Base-by-base conservation (phyloP, 2,113 vertebrate genomes). In the Corydoras sp. region DNA sequence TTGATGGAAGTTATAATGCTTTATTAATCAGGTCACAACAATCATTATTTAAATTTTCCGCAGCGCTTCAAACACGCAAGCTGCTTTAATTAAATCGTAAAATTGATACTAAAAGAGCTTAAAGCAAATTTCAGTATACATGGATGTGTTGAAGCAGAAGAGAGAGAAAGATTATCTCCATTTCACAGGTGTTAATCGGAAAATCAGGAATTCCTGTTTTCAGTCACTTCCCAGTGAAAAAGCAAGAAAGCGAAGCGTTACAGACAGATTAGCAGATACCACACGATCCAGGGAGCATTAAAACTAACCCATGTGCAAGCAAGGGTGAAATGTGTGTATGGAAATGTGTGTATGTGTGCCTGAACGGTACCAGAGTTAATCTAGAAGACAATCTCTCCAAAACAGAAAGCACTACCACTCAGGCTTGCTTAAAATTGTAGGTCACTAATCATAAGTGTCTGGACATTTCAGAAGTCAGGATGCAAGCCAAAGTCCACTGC, bases 191-290 rank as follows among this genome's bases (percentile, higher is more conserved):
- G 4, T 43, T 43, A 43, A 43, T 43, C 35, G 35, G 35, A 43
- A 43, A 75, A 74, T 79, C 78, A 75, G 79, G 84, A 88, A 89
- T 89, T 89, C 85, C 87, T 86, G 86, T 87, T 89, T 87, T 81
- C 75, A 76, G 83, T 85, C 82, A 86, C 84, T 87, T 85, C 82
- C 78, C 59, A 55, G 58, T 81, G 71, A 85, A 86, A 80, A 77
- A 76, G 71, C 35, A 73, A 66, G 59, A 70, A 84, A 84, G 71
- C 72, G 83, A 82, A 85, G 87, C 82, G 82, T 79, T 86, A 89
- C 82, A 77, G 83, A 83, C 60, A 84, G 84, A 89, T 86, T 88
- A 86, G 77, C 77, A 76, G 56, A 79, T 82, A 87, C 83, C 82
- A 82, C 78, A 82, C 79, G 80, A 80, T 80, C 81, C 79, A 76